Evolutionary conservation across 1,140 invertebrate species (phyloP).

Genomic region (Papilio polytes): DNA sequence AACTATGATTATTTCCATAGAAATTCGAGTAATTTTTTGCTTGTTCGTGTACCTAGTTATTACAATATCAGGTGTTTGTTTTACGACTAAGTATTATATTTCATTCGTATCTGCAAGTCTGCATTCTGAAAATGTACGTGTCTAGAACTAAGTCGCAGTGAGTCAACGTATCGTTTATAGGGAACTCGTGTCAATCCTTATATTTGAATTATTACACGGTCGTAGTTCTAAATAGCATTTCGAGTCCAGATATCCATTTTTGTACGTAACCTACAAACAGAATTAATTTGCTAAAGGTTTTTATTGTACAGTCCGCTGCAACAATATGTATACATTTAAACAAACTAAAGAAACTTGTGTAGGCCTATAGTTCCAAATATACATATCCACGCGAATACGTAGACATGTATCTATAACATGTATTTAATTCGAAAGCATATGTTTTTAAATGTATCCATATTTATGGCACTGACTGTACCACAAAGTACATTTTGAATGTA

Average conservation of each 20-base stretch:
- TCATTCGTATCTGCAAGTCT: constrained; percentile 34
- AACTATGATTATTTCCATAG: constrained; percentile 56
- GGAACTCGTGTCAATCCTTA: constrained; percentile 2
- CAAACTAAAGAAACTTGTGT: no score
- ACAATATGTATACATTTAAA: no score
- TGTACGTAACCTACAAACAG: neutral
- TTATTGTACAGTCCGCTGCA: neutral
- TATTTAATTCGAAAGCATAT: no score
- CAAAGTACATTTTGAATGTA: neutral
- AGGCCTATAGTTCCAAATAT: no score
- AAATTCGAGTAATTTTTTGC: constrained; percentile 46
- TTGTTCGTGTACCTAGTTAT: constrained; percentile 50
- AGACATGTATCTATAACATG: no score
- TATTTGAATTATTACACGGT: neutral
- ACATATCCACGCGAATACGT: no score
- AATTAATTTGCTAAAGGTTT: neutral
- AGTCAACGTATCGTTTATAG: neutral
- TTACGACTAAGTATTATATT: constrained; percentile 32
- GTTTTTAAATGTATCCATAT: no score
- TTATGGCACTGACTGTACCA: no score
- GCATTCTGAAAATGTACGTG: constrained; percentile 42
- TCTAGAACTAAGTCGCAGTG: neutral
- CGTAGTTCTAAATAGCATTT: neutral
- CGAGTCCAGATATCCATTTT: neutral
- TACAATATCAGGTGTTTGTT: constrained; percentile 43